Base-by-base conservation (phyloP, 1,140 invertebrate genomes). In the Charaxes varanes region DNA sequence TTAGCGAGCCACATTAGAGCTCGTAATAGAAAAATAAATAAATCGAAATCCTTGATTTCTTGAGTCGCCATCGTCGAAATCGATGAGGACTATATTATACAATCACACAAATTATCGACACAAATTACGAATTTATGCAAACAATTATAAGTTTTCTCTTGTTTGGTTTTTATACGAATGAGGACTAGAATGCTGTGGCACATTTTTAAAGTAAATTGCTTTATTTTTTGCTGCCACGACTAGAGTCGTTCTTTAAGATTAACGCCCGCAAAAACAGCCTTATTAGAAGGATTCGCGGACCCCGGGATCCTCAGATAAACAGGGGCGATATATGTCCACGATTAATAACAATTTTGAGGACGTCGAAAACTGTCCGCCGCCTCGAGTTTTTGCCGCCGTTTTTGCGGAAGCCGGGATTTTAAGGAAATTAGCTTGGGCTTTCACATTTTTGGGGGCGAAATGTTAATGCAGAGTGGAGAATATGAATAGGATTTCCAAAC, bases 271-370 rank as follows among this genome's bases (percentile, higher is more conserved):
- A 76, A 76, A 76, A 72, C 59, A 41, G 45, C 61, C 69, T 73
- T 71, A 67, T 74, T 73, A 74, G 55, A 51, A 54, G 51, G 50
- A 61, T 62, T 45, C 55, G 49, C 33, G 41, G 41, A 41, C 56
- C 60, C 53, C 59, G 49, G 62, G 43, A 48, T 54, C 60, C 58
- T 45, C 35, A 72, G 67, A 72, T 71, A 73, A 77, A 66, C 67
- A 62, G 50, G 41, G 41, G 54, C 50, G 47, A 70, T 67, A 57
- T 78, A 70, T 72, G 70, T 49, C 40, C 28, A 37, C 63, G 49
- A 78, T 78, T 74, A 63, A 72, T 77, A 65, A 73, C 71, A 73
- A 76, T 72, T 72, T 74, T 52, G 18, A 42, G 56, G 52, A 42
- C 28, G 23, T 52, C 62, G 63, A 72, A 77, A 78, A 66, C 45